These are phyloP conservation scores for Catharus ustulatus DNA, from an alignment of 2,797 vertebrate species.

Conservation along the genomic window DNA sequence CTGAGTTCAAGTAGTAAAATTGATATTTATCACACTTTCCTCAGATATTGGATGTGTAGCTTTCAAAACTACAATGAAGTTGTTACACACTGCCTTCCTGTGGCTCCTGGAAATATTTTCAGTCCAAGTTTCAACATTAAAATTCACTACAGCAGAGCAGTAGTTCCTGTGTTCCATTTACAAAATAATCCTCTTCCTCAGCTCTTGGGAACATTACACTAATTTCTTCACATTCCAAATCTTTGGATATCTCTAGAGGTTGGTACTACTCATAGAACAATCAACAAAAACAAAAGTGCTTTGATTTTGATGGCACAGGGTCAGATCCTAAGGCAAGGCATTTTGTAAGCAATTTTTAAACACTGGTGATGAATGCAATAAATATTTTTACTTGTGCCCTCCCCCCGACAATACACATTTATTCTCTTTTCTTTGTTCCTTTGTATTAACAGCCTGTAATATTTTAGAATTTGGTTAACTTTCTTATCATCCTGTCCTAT, in stretches of 20 bases:
- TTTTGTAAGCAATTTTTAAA: background rate
- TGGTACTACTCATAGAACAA: background rate
- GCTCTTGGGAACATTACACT: background rate
- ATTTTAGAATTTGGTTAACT: background rate
- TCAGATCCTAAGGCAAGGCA: background rate
- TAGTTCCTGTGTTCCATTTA: background rate
- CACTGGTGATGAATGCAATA: background rate
- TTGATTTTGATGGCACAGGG: background rate
- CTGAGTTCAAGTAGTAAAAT: background rate
- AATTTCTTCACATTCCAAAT: background rate
- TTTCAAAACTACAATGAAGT: background rate
- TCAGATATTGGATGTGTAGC: accelerated
- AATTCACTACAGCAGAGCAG: background rate
- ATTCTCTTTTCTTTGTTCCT: background rate
- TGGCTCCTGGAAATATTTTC: slow-evolving; percentile 45
- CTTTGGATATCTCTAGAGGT: background rate
- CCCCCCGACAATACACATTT: background rate
- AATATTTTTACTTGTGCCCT: background rate
- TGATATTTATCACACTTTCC: background rate
- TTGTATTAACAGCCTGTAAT: background rate
- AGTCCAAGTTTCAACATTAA: background rate
- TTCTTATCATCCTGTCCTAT: background rate
- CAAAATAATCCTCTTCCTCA: background rate
- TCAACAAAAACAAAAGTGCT: background rate
- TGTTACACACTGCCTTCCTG: slow-evolving; percentile 55